phyloP scores from a whole-genome alignment of 1,140 invertebrate species.

The Musca vetustissima region DNA sequence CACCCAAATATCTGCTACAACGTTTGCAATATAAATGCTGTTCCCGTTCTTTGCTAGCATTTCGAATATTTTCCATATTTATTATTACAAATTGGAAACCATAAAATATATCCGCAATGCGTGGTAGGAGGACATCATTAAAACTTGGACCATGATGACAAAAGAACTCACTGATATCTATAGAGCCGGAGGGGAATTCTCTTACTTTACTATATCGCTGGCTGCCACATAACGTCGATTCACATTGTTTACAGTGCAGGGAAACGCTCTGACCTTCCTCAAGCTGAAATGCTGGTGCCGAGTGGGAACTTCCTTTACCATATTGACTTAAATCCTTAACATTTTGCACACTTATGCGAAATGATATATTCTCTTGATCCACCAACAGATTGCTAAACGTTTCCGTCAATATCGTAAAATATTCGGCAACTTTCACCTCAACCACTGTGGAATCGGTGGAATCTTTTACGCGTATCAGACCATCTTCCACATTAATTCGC shows the following conservation, averaged over 20 bases:
- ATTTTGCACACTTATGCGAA: slow-evolving; percentile 28
- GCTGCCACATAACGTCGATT: neutral
- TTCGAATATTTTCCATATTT: slow-evolving; percentile 21
- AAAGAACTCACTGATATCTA: slow-evolving; percentile 49
- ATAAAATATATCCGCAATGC: slow-evolving; percentile 37
- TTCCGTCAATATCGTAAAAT: slow-evolving; percentile 20
- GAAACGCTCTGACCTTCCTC: neutral
- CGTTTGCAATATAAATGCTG: slow-evolving; percentile 41
- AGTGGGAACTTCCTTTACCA: neutral
- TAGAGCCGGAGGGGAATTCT: slow-evolving; percentile 43
- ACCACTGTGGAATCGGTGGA: slow-evolving; percentile 17
- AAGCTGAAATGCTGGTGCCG: neutral
- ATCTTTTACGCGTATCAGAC: slow-evolving; percentile 19
- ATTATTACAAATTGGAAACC: slow-evolving; percentile 45
- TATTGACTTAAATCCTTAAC: neutral
- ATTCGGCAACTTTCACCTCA: neutral
- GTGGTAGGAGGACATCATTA: slow-evolving; percentile 33
- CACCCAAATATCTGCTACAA: slow-evolving; percentile 40
- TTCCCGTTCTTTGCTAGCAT: slow-evolving; percentile 21
- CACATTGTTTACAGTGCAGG: slow-evolving; percentile 24
- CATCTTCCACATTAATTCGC: slow-evolving; percentile 27
- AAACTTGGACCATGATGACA: slow-evolving; percentile 36
- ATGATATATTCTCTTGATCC: slow-evolving; percentile 27
- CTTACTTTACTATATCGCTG: slow-evolving; percentile 30
- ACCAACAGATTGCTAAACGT: slow-evolving; percentile 29